Conservation (phyloP, 1,140 invertebrate species). For the Papilio dardanus region DNA sequence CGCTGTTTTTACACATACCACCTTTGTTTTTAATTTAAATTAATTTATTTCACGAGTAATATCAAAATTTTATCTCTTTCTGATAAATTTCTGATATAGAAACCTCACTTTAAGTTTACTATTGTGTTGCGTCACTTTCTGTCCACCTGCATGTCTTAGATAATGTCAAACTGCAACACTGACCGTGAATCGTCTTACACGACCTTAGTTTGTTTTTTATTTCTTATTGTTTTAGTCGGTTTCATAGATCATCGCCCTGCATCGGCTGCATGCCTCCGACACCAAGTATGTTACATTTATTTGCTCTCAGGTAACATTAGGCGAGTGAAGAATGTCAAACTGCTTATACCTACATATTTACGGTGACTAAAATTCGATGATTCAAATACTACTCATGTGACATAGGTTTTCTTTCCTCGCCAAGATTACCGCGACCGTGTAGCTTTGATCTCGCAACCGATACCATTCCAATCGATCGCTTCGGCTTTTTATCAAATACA, state of each 20-base stretch:
- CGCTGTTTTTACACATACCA: constrained; percentile 29
- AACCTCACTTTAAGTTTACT: neutral
- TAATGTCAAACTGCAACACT: neutral
- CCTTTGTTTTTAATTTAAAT: constrained; percentile 33
- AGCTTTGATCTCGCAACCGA: neutral
- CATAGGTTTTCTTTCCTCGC: neutral
- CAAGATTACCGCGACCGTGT: neutral
- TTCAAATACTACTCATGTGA: too few species aligned
- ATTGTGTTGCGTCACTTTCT: neutral
- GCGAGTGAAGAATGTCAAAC: neutral
- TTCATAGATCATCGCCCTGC: constrained; percentile 70
- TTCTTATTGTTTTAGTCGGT: constrained; percentile 69
- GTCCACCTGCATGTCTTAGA: neutral
- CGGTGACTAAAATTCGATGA: too few species aligned
- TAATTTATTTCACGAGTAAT: constrained; percentile 18
- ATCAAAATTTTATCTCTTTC: neutral
- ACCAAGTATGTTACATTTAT: constrained; percentile 65
- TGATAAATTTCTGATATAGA: neutral
- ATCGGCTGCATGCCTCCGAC: constrained; percentile 68
- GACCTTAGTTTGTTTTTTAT: constrained; percentile 57
- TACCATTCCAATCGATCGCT: neutral
- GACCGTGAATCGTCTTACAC: constrained; percentile 19
- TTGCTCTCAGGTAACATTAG: constrained; percentile 43
- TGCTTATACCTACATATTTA: neutral
- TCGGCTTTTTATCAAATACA: neutral